These are phyloP conservation scores for Cepaea hortensis DNA, from an alignment of 2,888 invertebrate species.

Conservation along the genomic window DNA sequence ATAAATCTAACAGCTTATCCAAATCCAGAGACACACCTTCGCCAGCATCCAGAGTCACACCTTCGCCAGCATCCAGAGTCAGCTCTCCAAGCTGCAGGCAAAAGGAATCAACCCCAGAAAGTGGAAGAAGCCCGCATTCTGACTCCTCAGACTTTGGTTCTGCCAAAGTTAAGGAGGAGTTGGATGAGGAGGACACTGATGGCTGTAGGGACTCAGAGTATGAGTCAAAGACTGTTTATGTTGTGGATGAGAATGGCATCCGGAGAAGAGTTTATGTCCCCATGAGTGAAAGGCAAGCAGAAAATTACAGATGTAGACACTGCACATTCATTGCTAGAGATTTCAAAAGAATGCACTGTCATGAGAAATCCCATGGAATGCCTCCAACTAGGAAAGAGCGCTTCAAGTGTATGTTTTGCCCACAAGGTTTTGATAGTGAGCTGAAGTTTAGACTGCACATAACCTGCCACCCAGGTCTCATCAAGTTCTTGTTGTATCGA, in stretches of 20 bases:
- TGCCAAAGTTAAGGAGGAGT: constrained; percentile 25
- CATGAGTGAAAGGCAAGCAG: constrained; percentile 50
- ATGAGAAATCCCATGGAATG: constrained; percentile 54
- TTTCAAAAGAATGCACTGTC: constrained; percentile 51
- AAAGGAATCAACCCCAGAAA: constrained; percentile 12
- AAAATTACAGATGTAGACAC: constrained; percentile 52
- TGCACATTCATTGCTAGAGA: constrained; percentile 57
- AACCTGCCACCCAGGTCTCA: constrained; percentile 57
- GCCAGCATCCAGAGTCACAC: background rate
- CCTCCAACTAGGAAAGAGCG: constrained; percentile 54
- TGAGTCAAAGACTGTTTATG: constrained; percentile 14
- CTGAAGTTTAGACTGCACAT: constrained; percentile 55
- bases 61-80: background rate
- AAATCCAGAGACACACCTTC: background rate
- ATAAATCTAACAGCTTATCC: constrained; percentile 3
- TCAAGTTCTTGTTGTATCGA: constrained; percentile 53
- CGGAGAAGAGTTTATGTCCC: constrained; percentile 42
- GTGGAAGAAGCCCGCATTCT: constrained; percentile 34
- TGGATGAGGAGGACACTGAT: constrained; percentile 37
- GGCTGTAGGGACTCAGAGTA: background rate
- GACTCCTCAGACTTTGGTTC: constrained; percentile 35
- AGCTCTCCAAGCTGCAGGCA: background rate
- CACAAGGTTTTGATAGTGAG: constrained; percentile 55
- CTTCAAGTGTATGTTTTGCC: constrained; percentile 57
- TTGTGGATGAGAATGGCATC: constrained; percentile 34